Evolutionary conservation across 2,888 invertebrate species (phyloP).

Genomic region (Reticulitermes lucifugus): DNA sequence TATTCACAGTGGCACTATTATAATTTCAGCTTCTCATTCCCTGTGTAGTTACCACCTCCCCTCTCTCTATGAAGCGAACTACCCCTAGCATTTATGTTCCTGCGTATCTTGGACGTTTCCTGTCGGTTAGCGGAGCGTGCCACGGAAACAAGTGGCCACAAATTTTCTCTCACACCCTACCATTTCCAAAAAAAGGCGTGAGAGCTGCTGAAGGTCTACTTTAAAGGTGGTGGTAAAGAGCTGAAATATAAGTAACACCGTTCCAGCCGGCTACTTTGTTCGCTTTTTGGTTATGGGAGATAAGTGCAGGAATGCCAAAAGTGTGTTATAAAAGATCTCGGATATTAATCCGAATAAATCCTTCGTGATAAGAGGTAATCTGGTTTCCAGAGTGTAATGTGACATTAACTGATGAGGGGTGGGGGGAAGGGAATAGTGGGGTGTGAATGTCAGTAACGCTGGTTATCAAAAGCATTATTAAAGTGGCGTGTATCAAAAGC

Average conservation of each 20-base stretch:
- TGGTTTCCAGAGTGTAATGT: background rate
- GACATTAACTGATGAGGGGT: background rate
- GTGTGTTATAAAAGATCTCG: background rate
- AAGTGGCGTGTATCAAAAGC: background rate
- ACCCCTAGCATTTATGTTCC: background rate
- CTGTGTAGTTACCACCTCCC: background rate
- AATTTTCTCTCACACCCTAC: background rate
- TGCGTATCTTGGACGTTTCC: background rate
- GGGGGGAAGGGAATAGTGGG: too few relatives aligned
- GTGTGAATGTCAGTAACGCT: background rate
- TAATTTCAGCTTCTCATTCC: background rate
- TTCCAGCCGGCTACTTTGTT: background rate
- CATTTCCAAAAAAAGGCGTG: background rate
- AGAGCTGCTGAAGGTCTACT: background rate
- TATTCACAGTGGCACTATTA: background rate
- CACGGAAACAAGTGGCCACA: constrained; percentile 12
- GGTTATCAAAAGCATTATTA: constrained; percentile 7
- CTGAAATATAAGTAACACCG: background rate
- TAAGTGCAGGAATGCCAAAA: background rate
- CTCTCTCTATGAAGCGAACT: background rate
- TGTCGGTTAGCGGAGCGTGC: background rate
- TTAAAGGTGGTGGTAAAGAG: background rate
- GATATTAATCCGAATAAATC: constrained; percentile 27
- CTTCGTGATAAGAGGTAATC: constrained; percentile 4
- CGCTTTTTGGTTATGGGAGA: background rate